phyloP scores from a whole-genome alignment of 2,888 invertebrate genomes.

The Iphiclides podalirius region DNA sequence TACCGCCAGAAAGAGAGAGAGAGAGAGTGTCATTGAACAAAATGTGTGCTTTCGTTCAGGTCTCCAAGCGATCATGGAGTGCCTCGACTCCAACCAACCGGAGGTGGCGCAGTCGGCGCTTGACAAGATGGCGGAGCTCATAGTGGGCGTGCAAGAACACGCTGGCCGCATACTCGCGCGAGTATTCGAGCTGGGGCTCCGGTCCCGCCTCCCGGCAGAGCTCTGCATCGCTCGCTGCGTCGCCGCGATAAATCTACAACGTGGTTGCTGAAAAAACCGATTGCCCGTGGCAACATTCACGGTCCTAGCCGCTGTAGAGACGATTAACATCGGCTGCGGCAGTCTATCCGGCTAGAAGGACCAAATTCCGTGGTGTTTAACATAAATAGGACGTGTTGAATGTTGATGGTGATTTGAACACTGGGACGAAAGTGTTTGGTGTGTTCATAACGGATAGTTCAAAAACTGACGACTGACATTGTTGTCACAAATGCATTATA shows the following conservation, averaged over 20 bases:
- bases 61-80: constrained; percentile 88
- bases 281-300: constrained; percentile 3
- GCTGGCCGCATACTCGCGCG: constrained; percentile 88
- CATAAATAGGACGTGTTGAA: no score
- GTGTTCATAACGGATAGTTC: no score
- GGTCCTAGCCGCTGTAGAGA: neutral
- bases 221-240: constrained; percentile 89
- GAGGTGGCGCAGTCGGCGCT: constrained; percentile 89
- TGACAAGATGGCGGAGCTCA: constrained; percentile 90
- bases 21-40: no score
- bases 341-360: constrained; percentile 3
- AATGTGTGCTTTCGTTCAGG: no score
- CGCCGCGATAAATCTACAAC: constrained; percentile 89
- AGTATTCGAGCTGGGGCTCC: constrained; percentile 91
- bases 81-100: constrained; percentile 88
- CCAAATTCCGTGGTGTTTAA: no score
- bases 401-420: no score
- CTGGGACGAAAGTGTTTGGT: no score
- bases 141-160: constrained; percentile 91
- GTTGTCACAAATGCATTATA: no score
- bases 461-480: no score
- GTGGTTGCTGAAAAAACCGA: constrained; percentile 82
- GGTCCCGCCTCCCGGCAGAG: constrained; percentile 87
- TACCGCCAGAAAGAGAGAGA: no score
- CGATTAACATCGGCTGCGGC: no score